Conservation (phyloP, 1,140 invertebrate species). For the Pseudomyrmex pallidus region DNA sequence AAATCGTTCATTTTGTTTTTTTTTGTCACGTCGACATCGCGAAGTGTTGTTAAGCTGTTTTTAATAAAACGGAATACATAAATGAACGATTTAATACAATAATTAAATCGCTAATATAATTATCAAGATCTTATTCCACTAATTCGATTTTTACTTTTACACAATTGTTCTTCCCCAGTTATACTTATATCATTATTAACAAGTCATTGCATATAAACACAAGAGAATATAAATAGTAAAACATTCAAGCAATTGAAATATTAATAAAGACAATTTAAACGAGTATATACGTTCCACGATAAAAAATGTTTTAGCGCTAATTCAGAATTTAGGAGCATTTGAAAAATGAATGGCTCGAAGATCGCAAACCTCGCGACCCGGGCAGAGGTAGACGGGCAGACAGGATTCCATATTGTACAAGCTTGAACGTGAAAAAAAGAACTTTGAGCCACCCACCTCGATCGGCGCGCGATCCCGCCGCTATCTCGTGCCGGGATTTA, state of each 20-base stretch:
- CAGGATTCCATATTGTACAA: constrained; percentile 38
- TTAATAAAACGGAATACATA: not conserved
- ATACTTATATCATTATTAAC: too few relatives aligned
- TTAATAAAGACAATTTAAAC: constrained; percentile 40
- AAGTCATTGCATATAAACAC: not conserved
- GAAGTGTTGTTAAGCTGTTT: not conserved
- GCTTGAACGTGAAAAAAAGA: constrained; percentile 31
- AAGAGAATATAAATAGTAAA: too few relatives aligned
- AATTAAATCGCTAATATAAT: not conserved
- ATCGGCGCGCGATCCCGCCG: constrained; percentile 66
- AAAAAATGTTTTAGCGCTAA: constrained; percentile 35
- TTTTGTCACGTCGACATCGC: not conserved
- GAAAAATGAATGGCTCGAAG: constrained; percentile 45
- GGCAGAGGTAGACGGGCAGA: not conserved
- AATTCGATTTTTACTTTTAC: too few relatives aligned
- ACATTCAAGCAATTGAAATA: constrained; percentile 2
- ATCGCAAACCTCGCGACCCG: constrained; percentile 35
- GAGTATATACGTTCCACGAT: not conserved
- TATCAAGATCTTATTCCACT: not conserved
- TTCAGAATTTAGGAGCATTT: constrained; percentile 27
- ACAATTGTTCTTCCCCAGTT: too few relatives aligned
- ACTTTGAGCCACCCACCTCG: constrained; percentile 54
- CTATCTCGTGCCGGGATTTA: constrained; percentile 81
- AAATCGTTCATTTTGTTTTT: not conserved
- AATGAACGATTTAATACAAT: not conserved